These are phyloP conservation scores for Lycocerus yunnanus DNA, from an alignment of 2,888 invertebrate genomes.

Conservation along the genomic window DNA sequence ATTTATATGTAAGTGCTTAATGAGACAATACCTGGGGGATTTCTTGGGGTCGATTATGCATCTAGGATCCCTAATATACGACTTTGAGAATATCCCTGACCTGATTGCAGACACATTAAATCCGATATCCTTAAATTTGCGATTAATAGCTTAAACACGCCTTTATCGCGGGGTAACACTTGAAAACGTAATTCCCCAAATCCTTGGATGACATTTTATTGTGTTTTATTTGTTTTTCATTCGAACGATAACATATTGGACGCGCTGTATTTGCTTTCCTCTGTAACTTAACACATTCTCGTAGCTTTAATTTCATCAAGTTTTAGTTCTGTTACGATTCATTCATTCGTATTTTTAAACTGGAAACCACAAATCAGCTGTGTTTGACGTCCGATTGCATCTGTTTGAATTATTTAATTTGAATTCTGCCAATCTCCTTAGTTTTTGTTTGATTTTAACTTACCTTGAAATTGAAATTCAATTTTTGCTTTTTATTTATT, in stretches of 20 bases:
- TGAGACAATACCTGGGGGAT: not conserved
- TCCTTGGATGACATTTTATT: not conserved
- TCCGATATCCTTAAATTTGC: not conserved
- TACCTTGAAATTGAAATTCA: not conserved
- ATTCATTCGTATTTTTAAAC: not conserved
- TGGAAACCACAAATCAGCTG: conserved; percentile 2
- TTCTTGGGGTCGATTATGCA: not conserved
- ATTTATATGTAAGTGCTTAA: not conserved
- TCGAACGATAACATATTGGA: not conserved
- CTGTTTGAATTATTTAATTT: conserved; percentile 3
- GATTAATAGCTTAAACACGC: not conserved
- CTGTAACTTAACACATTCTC: not conserved
- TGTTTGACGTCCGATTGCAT: not conserved
- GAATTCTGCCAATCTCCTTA: not conserved
- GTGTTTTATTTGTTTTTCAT: not conserved
- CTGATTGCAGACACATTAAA: not conserved
- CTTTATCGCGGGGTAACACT: not conserved
- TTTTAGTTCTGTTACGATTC: not conserved
- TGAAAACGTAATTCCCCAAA: not conserved
- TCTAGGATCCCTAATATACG: not conserved
- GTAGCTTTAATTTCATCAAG: not conserved
- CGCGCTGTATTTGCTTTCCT: not conserved
- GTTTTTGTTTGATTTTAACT: not conserved
- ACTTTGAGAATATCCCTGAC: not conserved
- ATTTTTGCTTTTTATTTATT: not conserved